phyloP scores from a whole-genome alignment of 2,797 vertebrate genomes.

The Sebastes vulpes region DNA sequence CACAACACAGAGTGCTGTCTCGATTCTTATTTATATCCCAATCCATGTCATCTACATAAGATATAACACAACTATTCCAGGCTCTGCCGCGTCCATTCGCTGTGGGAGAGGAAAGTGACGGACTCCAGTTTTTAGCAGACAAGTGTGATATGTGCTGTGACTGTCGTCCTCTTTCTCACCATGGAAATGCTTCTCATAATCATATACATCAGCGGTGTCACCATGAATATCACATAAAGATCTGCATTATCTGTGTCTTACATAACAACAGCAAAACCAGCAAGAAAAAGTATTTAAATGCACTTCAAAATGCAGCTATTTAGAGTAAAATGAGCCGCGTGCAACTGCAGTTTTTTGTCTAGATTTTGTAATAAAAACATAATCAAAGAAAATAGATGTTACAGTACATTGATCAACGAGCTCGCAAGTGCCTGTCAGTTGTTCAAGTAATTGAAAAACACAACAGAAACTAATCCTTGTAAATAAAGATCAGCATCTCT shows the following conservation, averaged over 20 bases:
- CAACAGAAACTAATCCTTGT: not conserved
- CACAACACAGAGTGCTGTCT: not conserved
- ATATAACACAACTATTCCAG: constrained; percentile 55
- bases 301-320: not conserved
- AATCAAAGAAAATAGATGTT: not conserved
- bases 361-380: not conserved
- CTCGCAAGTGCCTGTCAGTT: not conserved
- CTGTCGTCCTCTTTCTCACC: constrained; percentile 58
- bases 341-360: not conserved
- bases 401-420: not conserved
- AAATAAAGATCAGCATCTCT: not conserved
- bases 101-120: constrained; percentile 61
- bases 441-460: not conserved
- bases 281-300: not conserved
- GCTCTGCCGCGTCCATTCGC: constrained; percentile 60
- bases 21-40: constrained; percentile 22
- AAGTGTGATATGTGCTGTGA: constrained; percentile 76
- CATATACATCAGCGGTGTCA: constrained; percentile 35
- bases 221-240: constrained; percentile 39
- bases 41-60: constrained; percentile 33
- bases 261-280: not conserved
- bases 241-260: constrained; percentile 1
- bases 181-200: constrained; percentile 57
- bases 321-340: not conserved
- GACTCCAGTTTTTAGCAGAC: constrained; percentile 57